phyloP scores from a whole-genome alignment of 2,888 invertebrate genomes.

The Xylocampa areola region DNA sequence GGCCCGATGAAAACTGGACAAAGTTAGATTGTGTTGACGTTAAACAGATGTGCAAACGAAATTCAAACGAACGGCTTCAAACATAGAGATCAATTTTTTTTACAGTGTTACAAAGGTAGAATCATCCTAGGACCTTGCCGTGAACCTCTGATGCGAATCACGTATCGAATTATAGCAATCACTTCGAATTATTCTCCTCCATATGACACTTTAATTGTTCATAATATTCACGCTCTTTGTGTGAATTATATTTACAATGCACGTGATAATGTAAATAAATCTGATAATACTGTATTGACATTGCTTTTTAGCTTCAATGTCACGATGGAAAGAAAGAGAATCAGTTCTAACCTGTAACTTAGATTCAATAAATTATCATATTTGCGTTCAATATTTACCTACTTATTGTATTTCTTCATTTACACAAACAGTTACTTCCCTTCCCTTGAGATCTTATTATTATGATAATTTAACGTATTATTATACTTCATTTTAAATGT shows the following conservation, averaged over 20 bases:
- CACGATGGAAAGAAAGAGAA: slow-evolving; percentile 10
- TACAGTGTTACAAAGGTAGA: slow-evolving; percentile 25
- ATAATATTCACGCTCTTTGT: slow-evolving; percentile 50
- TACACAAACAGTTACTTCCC: slow-evolving; percentile 22
- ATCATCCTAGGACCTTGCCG: slow-evolving; percentile 65
- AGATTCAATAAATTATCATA: slow-evolving; percentile 34
- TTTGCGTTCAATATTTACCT: slow-evolving; percentile 14
- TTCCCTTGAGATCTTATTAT: slow-evolving; percentile 40
- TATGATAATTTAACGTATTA: slow-evolving; percentile 41
- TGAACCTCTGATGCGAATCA: slow-evolving; percentile 74
- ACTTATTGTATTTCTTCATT: slow-evolving; percentile 19
- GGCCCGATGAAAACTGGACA: slow-evolving; percentile 68
- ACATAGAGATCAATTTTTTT: slow-evolving; percentile 56
- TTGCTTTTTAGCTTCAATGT: slow-evolving; percentile 20
- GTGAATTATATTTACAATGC: slow-evolving; percentile 20
- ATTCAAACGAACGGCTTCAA: slow-evolving; percentile 52
- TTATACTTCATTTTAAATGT: slow-evolving; percentile 23
- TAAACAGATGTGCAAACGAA: slow-evolving; percentile 47
- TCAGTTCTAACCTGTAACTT: slow-evolving; percentile 2
- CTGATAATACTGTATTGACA: slow-evolving; percentile 11
- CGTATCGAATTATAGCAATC: slow-evolving; percentile 80
- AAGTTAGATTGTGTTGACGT: slow-evolving; percentile 50
- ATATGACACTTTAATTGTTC: slow-evolving; percentile 66
- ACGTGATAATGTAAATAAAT: slow-evolving; percentile 25
- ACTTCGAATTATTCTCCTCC: slow-evolving; percentile 73